These are phyloP conservation scores for Brachypodius melanocephalos DNA, from an alignment of 2,113 vertebrate genomes.

Conservation along the genomic window DNA sequence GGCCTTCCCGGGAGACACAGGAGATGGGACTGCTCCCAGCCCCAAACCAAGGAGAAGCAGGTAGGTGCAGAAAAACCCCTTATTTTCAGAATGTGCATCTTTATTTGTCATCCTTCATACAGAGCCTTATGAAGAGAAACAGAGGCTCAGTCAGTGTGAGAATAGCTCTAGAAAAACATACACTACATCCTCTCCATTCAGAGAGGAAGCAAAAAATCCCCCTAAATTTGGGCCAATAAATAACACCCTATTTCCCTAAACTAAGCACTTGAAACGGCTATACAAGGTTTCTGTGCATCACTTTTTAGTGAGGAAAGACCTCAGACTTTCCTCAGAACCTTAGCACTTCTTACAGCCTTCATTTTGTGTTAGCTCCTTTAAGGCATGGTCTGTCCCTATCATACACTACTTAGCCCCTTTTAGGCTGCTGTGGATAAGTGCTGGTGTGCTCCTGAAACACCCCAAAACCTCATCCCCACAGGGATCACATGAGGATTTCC, in stretches of 20 bases:
- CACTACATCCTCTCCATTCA: not conserved
- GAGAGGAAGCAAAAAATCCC: not conserved
- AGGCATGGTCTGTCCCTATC: not conserved
- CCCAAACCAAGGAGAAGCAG: not conserved
- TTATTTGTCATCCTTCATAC: not conserved
- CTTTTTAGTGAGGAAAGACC: not conserved
- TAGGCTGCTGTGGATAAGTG: not conserved
- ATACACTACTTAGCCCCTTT: not conserved
- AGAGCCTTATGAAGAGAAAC: not conserved
- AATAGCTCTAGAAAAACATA: not conserved
- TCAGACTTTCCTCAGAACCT: not conserved
- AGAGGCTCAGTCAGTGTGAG: not conserved
- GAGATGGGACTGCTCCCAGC: not conserved
- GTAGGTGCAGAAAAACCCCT: not conserved
- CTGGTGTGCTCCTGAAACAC: not conserved
- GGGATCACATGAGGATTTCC: not conserved
- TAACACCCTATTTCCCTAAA: not conserved
- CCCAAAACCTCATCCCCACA: not conserved
- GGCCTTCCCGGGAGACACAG: not conserved
- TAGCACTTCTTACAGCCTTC: not conserved
- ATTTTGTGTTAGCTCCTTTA: not conserved
- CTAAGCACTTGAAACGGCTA: not conserved
- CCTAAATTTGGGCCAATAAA: not conserved
- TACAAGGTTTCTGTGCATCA: not conserved
- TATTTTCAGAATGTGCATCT: not conserved